phyloP scores from a whole-genome alignment of 2,797 vertebrate species.

The Enteromius unitaeniatus region DNA sequence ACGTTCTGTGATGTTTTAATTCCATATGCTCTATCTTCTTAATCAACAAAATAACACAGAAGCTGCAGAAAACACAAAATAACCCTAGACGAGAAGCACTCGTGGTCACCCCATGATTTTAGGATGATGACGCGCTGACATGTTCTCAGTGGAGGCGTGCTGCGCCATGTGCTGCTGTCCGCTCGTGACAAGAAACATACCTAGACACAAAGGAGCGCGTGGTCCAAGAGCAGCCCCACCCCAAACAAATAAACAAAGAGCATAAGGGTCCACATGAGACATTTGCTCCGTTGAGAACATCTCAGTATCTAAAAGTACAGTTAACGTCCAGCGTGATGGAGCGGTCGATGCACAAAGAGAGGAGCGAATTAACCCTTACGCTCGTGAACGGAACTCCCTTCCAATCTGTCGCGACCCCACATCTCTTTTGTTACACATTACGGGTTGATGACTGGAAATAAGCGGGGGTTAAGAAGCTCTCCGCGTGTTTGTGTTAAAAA shows the following conservation, averaged over 20 bases:
- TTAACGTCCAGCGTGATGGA: neutral
- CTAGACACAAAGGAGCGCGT: constrained; percentile 54
- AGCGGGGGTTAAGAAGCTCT: constrained; percentile 58
- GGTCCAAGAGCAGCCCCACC: constrained; percentile 45
- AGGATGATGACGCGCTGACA: constrained; percentile 40
- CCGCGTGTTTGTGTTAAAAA: constrained; percentile 57
- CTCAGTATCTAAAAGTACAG: neutral
- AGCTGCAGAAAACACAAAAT: neutral
- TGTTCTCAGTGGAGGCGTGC: constrained; percentile 43
- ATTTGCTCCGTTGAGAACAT: neutral
- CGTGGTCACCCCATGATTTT: neutral
- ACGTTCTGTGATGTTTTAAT: neutral
- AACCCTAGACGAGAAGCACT: neutral
- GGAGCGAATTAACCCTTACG: constrained; percentile 23
- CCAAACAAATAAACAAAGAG: constrained; percentile 38
- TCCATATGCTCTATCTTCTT: neutral
- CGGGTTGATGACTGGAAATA: constrained; percentile 64
- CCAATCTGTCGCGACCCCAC: constrained; percentile 6
- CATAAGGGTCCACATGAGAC: neutral
- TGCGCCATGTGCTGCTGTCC: constrained; percentile 53
- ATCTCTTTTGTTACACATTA: constrained; percentile 48
- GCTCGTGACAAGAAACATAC: constrained; percentile 32
- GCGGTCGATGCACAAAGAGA: constrained; percentile 37
- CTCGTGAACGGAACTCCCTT: constrained; percentile 22
- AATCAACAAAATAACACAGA: neutral